Percentiles rank a stretch among this genome's conserved stretches.
Conservation (phyloP, 53 echinoderm and acorn worm genomes). For the Stichopus horrens region DNA sequence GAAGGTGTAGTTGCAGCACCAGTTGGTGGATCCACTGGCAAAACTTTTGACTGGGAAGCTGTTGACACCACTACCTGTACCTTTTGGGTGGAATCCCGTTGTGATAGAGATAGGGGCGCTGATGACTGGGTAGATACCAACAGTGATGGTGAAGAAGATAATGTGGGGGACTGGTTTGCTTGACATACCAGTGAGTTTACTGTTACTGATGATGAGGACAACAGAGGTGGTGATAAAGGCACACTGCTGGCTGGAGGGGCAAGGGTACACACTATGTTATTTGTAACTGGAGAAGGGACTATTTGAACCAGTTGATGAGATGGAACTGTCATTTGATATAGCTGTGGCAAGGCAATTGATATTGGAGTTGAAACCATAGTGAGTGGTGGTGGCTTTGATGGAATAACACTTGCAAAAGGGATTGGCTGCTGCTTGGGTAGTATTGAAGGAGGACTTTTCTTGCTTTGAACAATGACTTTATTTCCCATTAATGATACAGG, state of each 20-base stretch:
- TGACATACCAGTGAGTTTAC: neutral
- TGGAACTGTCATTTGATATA: constrained; percentile 22
- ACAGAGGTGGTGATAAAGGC: neutral
- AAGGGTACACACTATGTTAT: constrained; percentile 19
- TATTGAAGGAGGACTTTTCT: neutral
- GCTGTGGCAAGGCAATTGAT: constrained; percentile 22
- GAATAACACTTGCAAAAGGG: neutral
- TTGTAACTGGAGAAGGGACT: constrained; percentile 25
- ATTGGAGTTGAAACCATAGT: constrained; percentile 8
- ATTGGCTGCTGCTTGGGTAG: neutral
- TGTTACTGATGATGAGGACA: neutral
- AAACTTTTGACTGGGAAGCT: neutral
- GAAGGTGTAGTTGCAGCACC: neutral
- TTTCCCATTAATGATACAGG: neutral
- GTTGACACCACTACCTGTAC: neutral
- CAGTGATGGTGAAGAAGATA: neutral
- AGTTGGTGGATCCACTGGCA: neutral
- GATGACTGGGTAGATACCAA: neutral
- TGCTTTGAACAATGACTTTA: neutral
- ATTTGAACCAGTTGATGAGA: constrained; percentile 26
- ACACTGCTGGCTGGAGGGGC: neutral
- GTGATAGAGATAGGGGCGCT: neutral
- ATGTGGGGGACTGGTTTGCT: neutral
- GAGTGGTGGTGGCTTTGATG: neutral
- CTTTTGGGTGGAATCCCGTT: neutral